A percentile compares a stretch with the other conserved stretches of the same genome.
These are phyloP conservation scores for Pachycephala philippinensis DNA, from an alignment of 2,113 vertebrate genomes.

Conservation along the genomic window DNA sequence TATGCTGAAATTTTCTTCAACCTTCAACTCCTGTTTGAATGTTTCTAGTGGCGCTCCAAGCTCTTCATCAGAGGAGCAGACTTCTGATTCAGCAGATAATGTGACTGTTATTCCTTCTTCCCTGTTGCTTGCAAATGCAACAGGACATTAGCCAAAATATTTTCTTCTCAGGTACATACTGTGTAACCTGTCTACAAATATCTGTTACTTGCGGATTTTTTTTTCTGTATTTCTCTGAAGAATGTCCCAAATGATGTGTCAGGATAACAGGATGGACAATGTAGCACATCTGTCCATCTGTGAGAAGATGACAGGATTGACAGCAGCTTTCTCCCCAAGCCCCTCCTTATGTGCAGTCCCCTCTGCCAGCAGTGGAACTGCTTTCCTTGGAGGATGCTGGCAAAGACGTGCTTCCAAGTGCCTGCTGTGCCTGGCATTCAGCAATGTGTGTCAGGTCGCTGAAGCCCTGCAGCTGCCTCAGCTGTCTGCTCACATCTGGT, in stretches of 20 bases:
- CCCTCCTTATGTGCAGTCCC: background rate
- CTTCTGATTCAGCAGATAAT: background rate
- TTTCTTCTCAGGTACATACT: background rate
- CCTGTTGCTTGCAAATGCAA: background rate
- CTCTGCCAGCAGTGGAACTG: background rate
- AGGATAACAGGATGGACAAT: background rate
- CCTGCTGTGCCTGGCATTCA: fast-evolving
- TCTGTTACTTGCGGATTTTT: background rate
- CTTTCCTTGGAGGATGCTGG: background rate
- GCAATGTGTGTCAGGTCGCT: background rate
- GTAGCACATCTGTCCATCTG: background rate
- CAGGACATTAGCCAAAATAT: background rate
- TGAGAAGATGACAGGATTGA: background rate
- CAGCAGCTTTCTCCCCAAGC: background rate
- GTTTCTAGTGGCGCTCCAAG: background rate
- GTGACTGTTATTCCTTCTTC: background rate
- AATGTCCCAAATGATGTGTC: background rate
- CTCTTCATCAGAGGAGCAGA: background rate
- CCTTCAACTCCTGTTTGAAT: background rate
- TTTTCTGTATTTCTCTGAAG: background rate
- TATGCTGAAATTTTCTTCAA: background rate
- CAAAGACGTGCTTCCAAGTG: background rate
- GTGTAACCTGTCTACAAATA: background rate
- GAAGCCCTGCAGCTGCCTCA: background rate
- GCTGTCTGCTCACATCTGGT: background rate